Evolutionary conservation across 2,797 vertebrate species (phyloP).

Genomic region (Crypturellus tataupa): DNA sequence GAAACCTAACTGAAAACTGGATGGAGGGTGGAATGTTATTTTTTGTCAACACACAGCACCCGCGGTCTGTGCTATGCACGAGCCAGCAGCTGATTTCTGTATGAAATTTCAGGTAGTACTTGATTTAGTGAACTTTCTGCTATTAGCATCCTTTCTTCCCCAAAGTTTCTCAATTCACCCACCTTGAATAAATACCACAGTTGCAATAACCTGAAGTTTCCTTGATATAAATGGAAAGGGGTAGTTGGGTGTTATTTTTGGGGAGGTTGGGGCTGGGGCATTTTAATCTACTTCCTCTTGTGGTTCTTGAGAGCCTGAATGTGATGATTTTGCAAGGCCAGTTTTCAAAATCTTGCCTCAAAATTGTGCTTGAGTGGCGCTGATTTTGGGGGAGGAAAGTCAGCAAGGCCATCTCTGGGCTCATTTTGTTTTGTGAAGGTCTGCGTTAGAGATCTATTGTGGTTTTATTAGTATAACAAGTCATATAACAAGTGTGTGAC

Average conservation of each 20-base stretch:
- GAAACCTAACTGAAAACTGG: slow-evolving; percentile 14
- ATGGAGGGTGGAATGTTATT: background rate
- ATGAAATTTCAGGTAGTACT: background rate
- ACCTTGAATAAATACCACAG: background rate
- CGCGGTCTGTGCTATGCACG: background rate
- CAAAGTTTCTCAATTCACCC: background rate
- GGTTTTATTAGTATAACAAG: background rate
- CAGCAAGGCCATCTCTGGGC: background rate
- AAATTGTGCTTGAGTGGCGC: background rate
- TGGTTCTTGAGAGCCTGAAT: background rate
- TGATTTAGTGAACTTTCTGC: background rate
- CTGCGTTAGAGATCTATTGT: background rate
- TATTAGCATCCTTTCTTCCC: background rate
- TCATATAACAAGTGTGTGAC: accelerated
- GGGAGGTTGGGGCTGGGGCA: background rate
- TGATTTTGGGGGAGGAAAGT: background rate
- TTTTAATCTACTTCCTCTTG: background rate
- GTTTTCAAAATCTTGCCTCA: background rate
- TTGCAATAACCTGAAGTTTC: background rate
- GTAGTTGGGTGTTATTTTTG: background rate
- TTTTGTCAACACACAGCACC: background rate
- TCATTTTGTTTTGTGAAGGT: background rate
- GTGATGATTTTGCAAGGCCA: background rate
- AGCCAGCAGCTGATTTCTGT: background rate
- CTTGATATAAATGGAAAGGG: background rate